A percentile compares a stretch with the other conserved stretches of the same genome.
Conservation (phyloP, 2,888 invertebrate species). For the Imbricaverruca yamaguchii region DNA sequence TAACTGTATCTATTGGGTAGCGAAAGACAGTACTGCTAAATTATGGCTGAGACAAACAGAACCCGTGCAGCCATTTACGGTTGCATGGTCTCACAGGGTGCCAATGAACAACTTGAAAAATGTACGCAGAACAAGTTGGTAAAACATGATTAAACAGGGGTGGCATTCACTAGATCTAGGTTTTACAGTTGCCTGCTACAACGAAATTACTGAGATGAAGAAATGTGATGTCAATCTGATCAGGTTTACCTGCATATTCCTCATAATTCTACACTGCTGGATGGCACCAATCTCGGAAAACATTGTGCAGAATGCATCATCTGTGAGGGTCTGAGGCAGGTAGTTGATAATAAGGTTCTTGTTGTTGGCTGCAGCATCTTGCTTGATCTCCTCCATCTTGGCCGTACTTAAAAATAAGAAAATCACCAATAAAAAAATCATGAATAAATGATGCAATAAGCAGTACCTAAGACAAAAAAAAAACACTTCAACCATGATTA, state of each 20-base stretch:
- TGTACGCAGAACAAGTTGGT: slow-evolving; percentile 14
- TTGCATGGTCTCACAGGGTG: no score
- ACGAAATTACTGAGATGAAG: not conserved
- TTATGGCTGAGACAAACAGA: no score
- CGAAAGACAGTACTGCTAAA: no score
- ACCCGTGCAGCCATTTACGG: no score
- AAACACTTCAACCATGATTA: slow-evolving; percentile 33
- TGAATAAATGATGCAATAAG: not conserved
- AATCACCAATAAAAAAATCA: not conserved
- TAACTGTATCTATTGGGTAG: no score
- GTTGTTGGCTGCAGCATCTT: slow-evolving; percentile 33
- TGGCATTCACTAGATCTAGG: not conserved
- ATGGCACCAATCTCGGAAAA: slow-evolving; percentile 82
- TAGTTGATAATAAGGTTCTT: slow-evolving; percentile 94
- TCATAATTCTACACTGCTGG: slow-evolving; percentile 85
- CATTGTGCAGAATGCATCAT: slow-evolving; percentile 79
- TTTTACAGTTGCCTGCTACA: not conserved
- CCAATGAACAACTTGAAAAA: no score
- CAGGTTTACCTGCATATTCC: slow-evolving; percentile 65
- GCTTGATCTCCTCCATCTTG: slow-evolving; percentile 18
- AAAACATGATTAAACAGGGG: slow-evolving; percentile 7
- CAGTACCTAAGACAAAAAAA: not conserved
- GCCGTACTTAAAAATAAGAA: slow-evolving; percentile 7
- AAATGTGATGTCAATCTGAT: not conserved
- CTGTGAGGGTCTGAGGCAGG: slow-evolving; percentile 86